phyloP scores from a whole-genome alignment of 2,888 invertebrate species.

The Drosophila nr. fundita region DNA sequence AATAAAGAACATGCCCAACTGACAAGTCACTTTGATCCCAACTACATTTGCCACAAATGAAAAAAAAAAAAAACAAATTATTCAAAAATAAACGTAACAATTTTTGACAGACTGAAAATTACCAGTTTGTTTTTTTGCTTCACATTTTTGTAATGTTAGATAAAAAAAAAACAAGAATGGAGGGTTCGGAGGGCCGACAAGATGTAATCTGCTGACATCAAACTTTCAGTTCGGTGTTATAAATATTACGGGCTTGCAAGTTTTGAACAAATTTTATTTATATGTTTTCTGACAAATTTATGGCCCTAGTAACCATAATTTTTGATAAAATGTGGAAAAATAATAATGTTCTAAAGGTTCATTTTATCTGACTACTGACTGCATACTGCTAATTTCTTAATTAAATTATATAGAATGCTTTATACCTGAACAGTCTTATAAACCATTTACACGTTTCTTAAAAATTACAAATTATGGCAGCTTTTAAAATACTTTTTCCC shows the following conservation, averaged over 20 bases:
- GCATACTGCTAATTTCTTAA: background rate
- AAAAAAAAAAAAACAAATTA: background rate
- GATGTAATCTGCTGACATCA: background rate
- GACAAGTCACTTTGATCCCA: conserved; percentile 13
- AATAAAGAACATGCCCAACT: conserved; percentile 25
- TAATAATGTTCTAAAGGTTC: background rate
- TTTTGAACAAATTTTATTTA: no score
- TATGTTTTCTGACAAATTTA: background rate
- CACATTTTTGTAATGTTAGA: background rate
- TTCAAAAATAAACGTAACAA: background rate
- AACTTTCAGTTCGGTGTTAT: background rate
- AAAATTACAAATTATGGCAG: background rate
- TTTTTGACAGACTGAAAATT: background rate
- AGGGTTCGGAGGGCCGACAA: no score
- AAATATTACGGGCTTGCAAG: background rate
- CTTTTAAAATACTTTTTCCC: background rate
- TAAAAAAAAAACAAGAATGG: background rate
- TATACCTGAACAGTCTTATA: background rate
- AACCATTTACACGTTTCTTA: background rate
- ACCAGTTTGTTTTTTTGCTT: background rate
- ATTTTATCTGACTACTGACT: background rate
- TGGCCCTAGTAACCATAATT: background rate
- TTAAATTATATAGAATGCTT: background rate
- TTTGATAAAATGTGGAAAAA: background rate
- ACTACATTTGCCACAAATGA: conserved; percentile 30